Evolutionary conservation across 2,797 vertebrate species (phyloP), one percentile per base, ranked within the genome.

Genomic region (Poeciliopsis gracilis): DNA sequence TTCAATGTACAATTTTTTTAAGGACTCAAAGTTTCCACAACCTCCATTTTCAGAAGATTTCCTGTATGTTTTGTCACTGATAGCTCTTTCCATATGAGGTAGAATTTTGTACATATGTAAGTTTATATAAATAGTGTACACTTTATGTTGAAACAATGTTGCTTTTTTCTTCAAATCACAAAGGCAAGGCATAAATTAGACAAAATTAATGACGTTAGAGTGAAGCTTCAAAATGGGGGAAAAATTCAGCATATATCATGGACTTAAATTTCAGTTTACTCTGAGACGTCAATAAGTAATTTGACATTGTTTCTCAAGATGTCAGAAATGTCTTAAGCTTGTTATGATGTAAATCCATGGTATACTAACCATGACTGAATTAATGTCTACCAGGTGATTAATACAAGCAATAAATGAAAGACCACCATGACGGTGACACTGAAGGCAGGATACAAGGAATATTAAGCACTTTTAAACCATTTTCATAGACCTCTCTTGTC

Each of bases 301-400:
- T 76, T 88, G 88, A 92, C 82, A 81, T 83, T 92, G 86, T 90
- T 94, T 91, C 86, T 75, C 92, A 93, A 92, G 82, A 92, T 73
- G 85, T 86, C 90, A 86, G 23, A 85, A 79, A 46, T 15, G 79
- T 80, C 86, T 89, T 51, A 57, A 84, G 79, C 87, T 92, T 88
- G 86, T 87, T 90, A 78, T 79, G 77, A 74, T 77, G 72, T 79
- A 87, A 87, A 90, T 90, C 80, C 1, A 18, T 79, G 77, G 70
- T 75, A 85, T 88, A 84, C 73, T 81, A 63, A 75, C 41, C 69
- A 73, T 1, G 75, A 76, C 71, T 79, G 80, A 83, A 94, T 88
- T 90, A 90, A 92, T 92, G 84, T 82, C 82, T 89, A 75, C 90
- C 88, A 87, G 47, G 86, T 94, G 91, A 92, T 93, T 92, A 92